phyloP scores from a whole-genome alignment of 1,140 invertebrate species.

The Anoplolepis gracilipes region DNA sequence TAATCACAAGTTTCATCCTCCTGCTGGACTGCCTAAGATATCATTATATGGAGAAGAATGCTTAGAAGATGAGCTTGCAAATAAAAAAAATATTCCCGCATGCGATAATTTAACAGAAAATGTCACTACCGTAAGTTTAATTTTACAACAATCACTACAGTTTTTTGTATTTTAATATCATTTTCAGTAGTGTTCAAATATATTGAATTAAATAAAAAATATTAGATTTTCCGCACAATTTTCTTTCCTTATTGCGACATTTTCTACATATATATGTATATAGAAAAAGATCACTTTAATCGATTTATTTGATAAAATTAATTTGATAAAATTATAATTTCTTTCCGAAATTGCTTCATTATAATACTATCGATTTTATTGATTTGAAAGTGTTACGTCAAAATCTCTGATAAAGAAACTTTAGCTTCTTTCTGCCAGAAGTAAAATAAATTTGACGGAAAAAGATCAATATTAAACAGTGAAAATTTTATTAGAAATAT shows the following conservation, averaged over 20 bases:
- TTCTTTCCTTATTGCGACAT: too few species aligned
- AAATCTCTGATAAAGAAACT: not conserved
- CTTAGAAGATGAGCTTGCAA: conserved; percentile 1
- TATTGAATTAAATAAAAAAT: too few species aligned
- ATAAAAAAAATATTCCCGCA: not conserved
- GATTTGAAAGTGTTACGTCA: not conserved
- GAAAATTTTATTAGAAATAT: not conserved
- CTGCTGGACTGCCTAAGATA: conserved; percentile 32
- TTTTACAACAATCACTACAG: too few species aligned
- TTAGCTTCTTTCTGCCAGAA: not conserved
- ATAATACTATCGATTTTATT: not conserved
- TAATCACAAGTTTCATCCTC: conserved; percentile 73
- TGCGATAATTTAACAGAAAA: not conserved
- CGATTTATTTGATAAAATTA: too few species aligned
- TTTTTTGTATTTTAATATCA: too few species aligned
- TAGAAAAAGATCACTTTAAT: too few species aligned
- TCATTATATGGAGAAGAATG: conserved; percentile 66
- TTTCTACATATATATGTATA: too few species aligned
- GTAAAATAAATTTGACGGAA: not conserved
- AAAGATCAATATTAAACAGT: not conserved
- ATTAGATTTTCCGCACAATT: too few species aligned
- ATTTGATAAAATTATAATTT: too few species aligned
- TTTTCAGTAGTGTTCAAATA: too few species aligned
- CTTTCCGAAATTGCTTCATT: not conserved
- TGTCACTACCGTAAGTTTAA: too few species aligned